Base-by-base conservation (phyloP, 2,888 invertebrate species). In the Eupithecia dodoneata region DNA sequence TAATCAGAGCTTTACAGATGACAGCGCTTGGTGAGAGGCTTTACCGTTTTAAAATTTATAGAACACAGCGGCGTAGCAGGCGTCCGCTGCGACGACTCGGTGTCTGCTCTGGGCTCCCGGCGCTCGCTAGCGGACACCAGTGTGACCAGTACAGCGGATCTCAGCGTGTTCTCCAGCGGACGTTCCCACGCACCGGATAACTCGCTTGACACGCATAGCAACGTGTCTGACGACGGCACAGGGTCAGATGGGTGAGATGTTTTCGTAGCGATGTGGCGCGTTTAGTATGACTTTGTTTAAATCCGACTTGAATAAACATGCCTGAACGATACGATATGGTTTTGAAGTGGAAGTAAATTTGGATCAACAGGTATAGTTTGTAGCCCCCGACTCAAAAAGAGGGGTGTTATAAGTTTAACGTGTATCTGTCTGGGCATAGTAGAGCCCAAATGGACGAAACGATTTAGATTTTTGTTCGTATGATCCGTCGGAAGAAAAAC, bases 81-180 rank as follows among this genome's bases (percentile, higher is more conserved):
- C 73, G 90, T 85, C 72, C 89, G 94, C 2, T 93, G 94, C 83
- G 95, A 95, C 85, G 97, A 97, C 88, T 97, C 97, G 41, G 96
- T 96, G 84, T 97, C 97, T 49, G 94, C 96, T 79, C 88, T 97
- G 75, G 97, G 97, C 45, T 98, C 97, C 30, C 96, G 97, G 76
- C 96, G 97, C 74, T 98, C 98, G 73, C 94, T 98, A 79, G 97
- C 98, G 30, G 98, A 97, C 88, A 98, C 98, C 42, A 97, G 97
- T 85, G 97, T 98, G 74, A 98, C 98, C 49, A 98, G 97, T 73
- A 98, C 98, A 0, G 97, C 98, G 0, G 97, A 98, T 89, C 95
- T 98, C 78, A 97, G 97, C 84, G 97, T 97, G 81, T 97, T 98
- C 92, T 97, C 97, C 41, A 96, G 96, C 85, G 97, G 97, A 13